phyloP scores from a whole-genome alignment of 1,140 invertebrate genomes.

The Chlorops oryzae region DNA sequence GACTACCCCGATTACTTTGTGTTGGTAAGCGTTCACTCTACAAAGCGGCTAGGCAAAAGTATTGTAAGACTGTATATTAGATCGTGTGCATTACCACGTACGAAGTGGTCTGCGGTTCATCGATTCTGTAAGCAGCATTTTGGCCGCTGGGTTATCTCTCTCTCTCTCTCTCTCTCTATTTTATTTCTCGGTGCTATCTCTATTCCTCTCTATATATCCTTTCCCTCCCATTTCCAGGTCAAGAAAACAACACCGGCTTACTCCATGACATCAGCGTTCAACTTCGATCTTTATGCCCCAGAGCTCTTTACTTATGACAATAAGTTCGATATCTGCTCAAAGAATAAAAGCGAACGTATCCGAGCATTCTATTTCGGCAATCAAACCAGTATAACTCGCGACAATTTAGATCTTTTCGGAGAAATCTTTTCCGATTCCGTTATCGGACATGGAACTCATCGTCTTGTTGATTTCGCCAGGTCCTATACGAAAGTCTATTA shows the following conservation, averaged over 20 bases:
- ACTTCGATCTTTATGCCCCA: conserved; percentile 32
- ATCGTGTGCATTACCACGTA: too few species aligned
- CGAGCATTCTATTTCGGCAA: conserved; percentile 25
- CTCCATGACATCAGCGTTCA: conserved; percentile 26
- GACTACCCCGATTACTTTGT: too few species aligned
- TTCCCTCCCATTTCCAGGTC: conserved; percentile 17
- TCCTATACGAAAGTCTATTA: conserved; percentile 50
- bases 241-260: conserved; percentile 21
- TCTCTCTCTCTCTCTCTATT: too few species aligned
- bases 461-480: conserved; percentile 48
- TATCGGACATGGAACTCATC: conserved; percentile 50
- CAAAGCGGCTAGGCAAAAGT: too few species aligned
- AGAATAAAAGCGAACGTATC: conserved; percentile 11
- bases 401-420: conserved; percentile 25
- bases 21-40: too few species aligned
- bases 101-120: too few species aligned
- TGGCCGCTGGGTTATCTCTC: too few species aligned
- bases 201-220: too few species aligned
- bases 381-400: conserved; percentile 8
- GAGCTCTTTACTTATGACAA: conserved; percentile 39
- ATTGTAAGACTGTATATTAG: too few species aligned
- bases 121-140: too few species aligned
- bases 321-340: neutral
- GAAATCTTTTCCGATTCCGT: conserved; percentile 49
- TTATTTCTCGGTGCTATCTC: too few species aligned